A percentile compares a stretch with the other conserved stretches of the same genome.
Evolutionary conservation across 64 coral and sea anemone genomes (phyloP).

Genomic region (Anthopleura sola): DNA sequence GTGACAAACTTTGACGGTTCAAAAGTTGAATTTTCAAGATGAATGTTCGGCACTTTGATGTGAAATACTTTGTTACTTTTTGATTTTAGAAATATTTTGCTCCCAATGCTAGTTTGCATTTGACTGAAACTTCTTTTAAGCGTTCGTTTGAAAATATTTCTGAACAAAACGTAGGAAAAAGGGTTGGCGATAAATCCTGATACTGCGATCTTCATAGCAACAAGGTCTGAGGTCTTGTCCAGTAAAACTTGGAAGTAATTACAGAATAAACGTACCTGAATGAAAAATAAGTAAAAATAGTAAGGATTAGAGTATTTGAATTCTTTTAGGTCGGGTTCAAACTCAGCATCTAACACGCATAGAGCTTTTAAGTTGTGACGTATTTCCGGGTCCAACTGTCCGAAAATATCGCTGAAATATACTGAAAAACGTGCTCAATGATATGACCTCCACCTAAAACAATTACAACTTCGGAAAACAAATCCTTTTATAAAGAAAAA

Average conservation of each 20-base stretch:
- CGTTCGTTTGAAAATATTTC: constrained; percentile 35
- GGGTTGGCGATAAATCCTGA: constrained; percentile 41
- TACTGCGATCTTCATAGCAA: constrained; percentile 22
- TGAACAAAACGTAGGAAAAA: constrained; percentile 52
- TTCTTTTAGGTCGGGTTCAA: not conserved
- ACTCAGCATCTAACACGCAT: too few species aligned
- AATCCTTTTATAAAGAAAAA: too few species aligned
- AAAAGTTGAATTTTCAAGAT: not conserved
- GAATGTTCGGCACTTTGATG: not conserved
- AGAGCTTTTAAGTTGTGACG: too few species aligned
- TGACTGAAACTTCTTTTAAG: not conserved
- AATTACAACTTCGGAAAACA: too few species aligned
- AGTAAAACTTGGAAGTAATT: constrained; percentile 15
- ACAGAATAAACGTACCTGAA: constrained; percentile 40
- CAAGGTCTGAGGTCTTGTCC: not conserved
- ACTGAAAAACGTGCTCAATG: too few species aligned
- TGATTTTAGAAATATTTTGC: not conserved
- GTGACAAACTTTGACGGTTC: not conserved
- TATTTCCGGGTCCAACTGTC: too few species aligned
- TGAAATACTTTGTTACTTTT: not conserved
- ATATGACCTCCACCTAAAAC: too few species aligned
- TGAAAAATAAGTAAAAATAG: not conserved
- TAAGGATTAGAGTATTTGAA: not conserved
- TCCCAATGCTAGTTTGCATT: not conserved
- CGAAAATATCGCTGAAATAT: too few species aligned